Percentiles rank a stretch among this genome's conserved stretches.
Evolutionary conservation across 2,888 invertebrate species (phyloP).

Genomic region (Lordiphosa andalusiaca): DNA sequence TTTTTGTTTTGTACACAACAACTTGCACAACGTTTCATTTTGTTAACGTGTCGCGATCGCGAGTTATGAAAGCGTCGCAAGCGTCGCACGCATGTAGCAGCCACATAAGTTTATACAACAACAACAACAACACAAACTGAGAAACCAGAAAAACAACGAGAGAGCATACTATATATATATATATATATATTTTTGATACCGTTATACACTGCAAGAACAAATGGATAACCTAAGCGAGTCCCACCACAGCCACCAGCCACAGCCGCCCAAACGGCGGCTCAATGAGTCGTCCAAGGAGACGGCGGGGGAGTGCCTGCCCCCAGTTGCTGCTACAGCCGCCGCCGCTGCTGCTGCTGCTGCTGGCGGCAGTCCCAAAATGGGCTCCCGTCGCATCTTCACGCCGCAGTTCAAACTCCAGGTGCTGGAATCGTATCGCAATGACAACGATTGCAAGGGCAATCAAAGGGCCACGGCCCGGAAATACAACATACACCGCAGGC

Average conservation of each 20-base stretch:
- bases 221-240: slow-evolving; percentile 24
- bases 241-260: background rate
- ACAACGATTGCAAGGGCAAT: slow-evolving; percentile 93
- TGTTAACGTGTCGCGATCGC: slow-evolving; percentile 13
- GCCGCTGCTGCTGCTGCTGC: slow-evolving; percentile 17
- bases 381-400: slow-evolving; percentile 92
- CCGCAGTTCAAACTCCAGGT: slow-evolving; percentile 94
- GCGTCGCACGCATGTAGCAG: slow-evolving; percentile 12
- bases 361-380: slow-evolving; percentile 82
- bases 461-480: slow-evolving; percentile 94
- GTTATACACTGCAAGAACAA: slow-evolving; percentile 3
- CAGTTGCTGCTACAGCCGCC: slow-evolving; percentile 8
- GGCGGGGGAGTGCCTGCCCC: background rate
- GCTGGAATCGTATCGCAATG: slow-evolving; percentile 91
- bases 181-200: slow-evolving; percentile 16
- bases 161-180: background rate
- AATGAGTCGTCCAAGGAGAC: slow-evolving; percentile 3
- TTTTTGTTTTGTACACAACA: background rate
- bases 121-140: background rate
- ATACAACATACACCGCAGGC: slow-evolving; percentile 93
- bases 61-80: slow-evolving; percentile 13
- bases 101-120: slow-evolving; percentile 7
- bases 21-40: slow-evolving; percentile 1
- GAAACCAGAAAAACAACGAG: slow-evolving; percentile 1
- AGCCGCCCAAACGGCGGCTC: background rate